phyloP scores from a whole-genome alignment of 2,113 vertebrate species.

The Hypocryptadius cinnamomeus region DNA sequence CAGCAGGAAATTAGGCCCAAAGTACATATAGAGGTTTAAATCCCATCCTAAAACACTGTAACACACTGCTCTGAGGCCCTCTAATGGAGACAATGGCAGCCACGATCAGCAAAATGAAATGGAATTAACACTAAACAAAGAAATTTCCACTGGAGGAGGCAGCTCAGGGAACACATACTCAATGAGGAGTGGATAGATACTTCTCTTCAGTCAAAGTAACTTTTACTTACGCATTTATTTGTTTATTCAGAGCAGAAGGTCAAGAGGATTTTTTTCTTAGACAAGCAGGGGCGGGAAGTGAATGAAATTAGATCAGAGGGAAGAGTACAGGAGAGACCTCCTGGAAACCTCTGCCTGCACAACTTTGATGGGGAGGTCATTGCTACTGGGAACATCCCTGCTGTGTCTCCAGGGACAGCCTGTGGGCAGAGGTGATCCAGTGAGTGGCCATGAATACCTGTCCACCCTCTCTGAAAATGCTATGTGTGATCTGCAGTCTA shows the following conservation, averaged over 20 bases:
- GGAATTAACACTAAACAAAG: constrained; percentile 23
- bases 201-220: neutral
- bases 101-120: neutral
- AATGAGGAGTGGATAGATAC: neutral
- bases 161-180: neutral
- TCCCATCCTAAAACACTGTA: neutral
- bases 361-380: neutral
- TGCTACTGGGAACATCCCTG: rapidly evolving
- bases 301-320: neutral
- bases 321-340: neutral
- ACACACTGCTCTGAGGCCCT: constrained; percentile 50
- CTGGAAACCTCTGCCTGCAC: neutral
- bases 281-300: neutral
- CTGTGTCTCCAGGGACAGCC: neutral
- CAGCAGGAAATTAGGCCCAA: constrained; percentile 39
- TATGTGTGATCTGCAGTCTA: neutral
- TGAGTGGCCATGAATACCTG: neutral
- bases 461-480: neutral
- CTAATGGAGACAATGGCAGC: constrained; percentile 53
- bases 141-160: neutral
- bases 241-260: neutral
- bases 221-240: neutral
- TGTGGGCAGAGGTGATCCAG: neutral
- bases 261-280: neutral
- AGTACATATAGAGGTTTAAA: constrained; percentile 21